phyloP scores from a whole-genome alignment of 1,140 invertebrate genomes.

The Drosophila persimilis region DNA sequence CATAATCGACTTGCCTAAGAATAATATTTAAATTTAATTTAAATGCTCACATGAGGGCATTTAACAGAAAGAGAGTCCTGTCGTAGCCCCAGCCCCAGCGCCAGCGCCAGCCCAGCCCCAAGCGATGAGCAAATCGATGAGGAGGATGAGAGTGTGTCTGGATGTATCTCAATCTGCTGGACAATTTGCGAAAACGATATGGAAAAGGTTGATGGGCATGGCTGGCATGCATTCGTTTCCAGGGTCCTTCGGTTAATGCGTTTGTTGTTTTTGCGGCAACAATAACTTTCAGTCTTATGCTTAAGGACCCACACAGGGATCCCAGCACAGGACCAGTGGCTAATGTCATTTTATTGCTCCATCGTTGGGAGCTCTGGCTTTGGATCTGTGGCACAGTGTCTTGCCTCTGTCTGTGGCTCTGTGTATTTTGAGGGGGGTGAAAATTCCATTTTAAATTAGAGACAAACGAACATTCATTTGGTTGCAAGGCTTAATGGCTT shows the following conservation, averaged over 20 bases:
- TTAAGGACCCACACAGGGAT: slow-evolving; percentile 70
- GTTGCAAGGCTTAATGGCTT: slow-evolving; percentile 46
- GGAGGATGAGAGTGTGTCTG: background rate
- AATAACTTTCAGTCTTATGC: slow-evolving; percentile 70
- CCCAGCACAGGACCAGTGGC: slow-evolving; percentile 39
- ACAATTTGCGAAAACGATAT: slow-evolving; percentile 70
- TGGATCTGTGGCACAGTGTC: slow-evolving; percentile 7
- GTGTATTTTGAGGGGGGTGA: slow-evolving; percentile 16
- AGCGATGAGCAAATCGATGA: slow-evolving; percentile 69
- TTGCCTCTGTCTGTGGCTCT: slow-evolving; percentile 1
- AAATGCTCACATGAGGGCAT: slow-evolving; percentile 80
- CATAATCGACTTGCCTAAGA: slow-evolving; percentile 78
- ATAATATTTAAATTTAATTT: slow-evolving; percentile 83
- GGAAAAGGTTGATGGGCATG: slow-evolving; percentile 45
- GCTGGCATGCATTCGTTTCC: slow-evolving; percentile 34
- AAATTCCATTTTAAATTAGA: slow-evolving; percentile 51
- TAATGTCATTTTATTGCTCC: slow-evolving; percentile 63
- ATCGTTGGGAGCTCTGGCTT: slow-evolving; percentile 2
- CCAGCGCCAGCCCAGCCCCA: slow-evolving; percentile 2
- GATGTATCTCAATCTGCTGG: slow-evolving; percentile 62
- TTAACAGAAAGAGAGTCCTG: slow-evolving; percentile 24
- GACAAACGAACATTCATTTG: slow-evolving; percentile 47
- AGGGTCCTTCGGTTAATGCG: slow-evolving; percentile 46
- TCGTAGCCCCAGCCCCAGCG: background rate
- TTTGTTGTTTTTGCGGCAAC: slow-evolving; percentile 58